Conservation (phyloP, 2,797 vertebrate genomes). For the Scarus forsteni region DNA sequence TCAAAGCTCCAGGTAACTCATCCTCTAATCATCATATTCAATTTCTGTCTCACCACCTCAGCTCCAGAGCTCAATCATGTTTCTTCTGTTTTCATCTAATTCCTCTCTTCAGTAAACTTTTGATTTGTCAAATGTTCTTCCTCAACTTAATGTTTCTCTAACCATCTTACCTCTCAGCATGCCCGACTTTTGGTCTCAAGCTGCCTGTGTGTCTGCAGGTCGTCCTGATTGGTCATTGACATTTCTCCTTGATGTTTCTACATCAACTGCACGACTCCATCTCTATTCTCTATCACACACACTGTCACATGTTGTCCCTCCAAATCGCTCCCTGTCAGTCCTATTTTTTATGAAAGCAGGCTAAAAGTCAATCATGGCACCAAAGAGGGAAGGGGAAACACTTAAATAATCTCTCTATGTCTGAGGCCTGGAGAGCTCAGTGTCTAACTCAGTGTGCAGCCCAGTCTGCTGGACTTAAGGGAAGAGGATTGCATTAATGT, state of each 20-base stretch:
- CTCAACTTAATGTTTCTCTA: slow-evolving; percentile 33
- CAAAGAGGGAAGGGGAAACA: slow-evolving; percentile 53
- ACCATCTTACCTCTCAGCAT: slow-evolving; percentile 39
- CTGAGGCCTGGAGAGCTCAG: slow-evolving; percentile 50
- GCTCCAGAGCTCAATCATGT: slow-evolving; percentile 2
- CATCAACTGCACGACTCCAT: slow-evolving; percentile 25
- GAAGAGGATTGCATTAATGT: slow-evolving; percentile 49
- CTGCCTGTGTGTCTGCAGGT: slow-evolving; percentile 72
- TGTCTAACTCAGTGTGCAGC: slow-evolving; percentile 53
- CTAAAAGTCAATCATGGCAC: slow-evolving; percentile 57
- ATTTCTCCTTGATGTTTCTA: slow-evolving; percentile 63
- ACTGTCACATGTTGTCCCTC: slow-evolving; percentile 35
- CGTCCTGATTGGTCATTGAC: slow-evolving; percentile 81
- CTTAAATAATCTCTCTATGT: slow-evolving; percentile 72
- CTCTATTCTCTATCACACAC: slow-evolving; percentile 6
- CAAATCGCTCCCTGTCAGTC: slow-evolving; percentile 37
- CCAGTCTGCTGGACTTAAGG: slow-evolving; percentile 52
- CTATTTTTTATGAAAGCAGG: slow-evolving; percentile 59
- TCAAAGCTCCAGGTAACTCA: no score
- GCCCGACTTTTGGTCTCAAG: slow-evolving; percentile 60
- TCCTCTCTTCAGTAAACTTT: slow-evolving; percentile 41
- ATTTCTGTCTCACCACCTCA: slow-evolving; percentile 16
- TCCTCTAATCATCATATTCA: not conserved
- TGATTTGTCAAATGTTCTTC: slow-evolving; percentile 20
- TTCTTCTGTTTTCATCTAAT: slow-evolving; percentile 19